Base-by-base conservation (phyloP, 1,140 invertebrate genomes). In the Zaprionus kolodkinae region DNA sequence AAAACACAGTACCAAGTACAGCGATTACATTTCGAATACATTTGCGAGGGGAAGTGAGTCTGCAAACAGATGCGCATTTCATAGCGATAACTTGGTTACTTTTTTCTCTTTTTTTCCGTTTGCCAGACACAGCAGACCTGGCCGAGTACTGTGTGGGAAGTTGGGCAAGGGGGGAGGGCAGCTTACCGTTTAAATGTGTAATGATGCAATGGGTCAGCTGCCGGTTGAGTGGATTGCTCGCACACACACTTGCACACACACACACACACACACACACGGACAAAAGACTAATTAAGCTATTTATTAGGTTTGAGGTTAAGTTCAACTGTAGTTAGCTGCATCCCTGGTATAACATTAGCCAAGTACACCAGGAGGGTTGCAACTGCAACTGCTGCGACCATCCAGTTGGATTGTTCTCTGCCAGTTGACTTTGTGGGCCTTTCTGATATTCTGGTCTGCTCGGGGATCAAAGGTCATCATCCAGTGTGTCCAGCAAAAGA, bases 231-330 rank as follows among this genome's bases (percentile, higher is more conserved):
- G 43, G 15, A 40, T 13, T n/a, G n/a, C n/a, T n/a, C n/a, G n/a
- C n/a, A n/a, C n/a, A n/a, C n/a, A n/a, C n/a, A n/a, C n/a, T n/a
- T n/a, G n/a, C n/a, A 55, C 54, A 40, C 27, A 62, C 48, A 63
- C 48, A 52, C 40, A 55, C 54, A 40, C 27, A 55, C 54, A 40
- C 27, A 62, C 48, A 63, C 48, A 52, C 40, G 66, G 33, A 76
- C 72, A 71, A 72, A 62, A 68, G 69, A 76, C 70, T 76, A 76
- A 76, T 76, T 76, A 76, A 76, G 74, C 74, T 76, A 76, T 76
- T 76, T 76, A 76, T 76, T 72, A 76, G 70, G 74, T 72, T 72
- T 76, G 74, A 62, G 74, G 74, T 76, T 66, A 72, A 68, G 74
- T 76, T 76, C 63, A 72, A 35, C 74, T 35, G 56, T 40, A 61